These are phyloP conservation scores for Drosophila bocki DNA, from an alignment of 1,140 invertebrate species.

Conservation along the genomic window DNA sequence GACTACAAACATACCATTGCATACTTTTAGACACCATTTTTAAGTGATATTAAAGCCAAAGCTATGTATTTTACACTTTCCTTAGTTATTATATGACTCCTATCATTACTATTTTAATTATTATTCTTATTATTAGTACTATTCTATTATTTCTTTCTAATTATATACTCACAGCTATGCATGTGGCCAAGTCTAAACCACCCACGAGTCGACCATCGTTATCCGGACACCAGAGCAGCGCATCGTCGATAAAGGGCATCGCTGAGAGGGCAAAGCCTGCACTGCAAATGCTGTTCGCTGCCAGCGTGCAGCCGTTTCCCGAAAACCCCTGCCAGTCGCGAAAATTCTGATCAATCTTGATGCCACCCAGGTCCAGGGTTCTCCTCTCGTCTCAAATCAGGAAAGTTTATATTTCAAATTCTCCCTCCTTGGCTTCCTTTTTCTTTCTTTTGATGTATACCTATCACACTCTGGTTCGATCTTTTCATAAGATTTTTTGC, in stretches of 20 bases:
- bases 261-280: constrained; percentile 88
- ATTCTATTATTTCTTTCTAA: too few relatives aligned
- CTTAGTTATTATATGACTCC: too few relatives aligned
- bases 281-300: constrained; percentile 88
- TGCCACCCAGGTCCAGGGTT: constrained; percentile 50
- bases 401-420: not conserved
- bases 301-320: constrained; percentile 82
- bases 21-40: too few relatives aligned
- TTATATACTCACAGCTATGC: constrained; percentile 90
- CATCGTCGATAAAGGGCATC: constrained; percentile 98
- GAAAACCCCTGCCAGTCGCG: constrained; percentile 48
- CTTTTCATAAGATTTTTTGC: constrained; percentile 48
- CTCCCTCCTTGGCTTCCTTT: not conserved
- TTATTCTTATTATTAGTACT: too few relatives aligned
- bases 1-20: too few relatives aligned
- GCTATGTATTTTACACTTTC: too few relatives aligned
- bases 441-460: constrained; percentile 1
- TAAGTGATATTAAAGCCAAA: too few relatives aligned
- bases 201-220: constrained; percentile 95
- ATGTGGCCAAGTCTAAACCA: constrained; percentile 91
- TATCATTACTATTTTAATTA: too few relatives aligned
- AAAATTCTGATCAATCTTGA: constrained; percentile 50
- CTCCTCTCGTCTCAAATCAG: constrained; percentile 44
- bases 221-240: constrained; percentile 95
- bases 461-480: constrained; percentile 32